Percentiles rank a stretch among this genome's conserved stretches.
phyloP scores from a whole-genome alignment of 2,113 vertebrate genomes.

The Chloropsis cyanopogon region DNA sequence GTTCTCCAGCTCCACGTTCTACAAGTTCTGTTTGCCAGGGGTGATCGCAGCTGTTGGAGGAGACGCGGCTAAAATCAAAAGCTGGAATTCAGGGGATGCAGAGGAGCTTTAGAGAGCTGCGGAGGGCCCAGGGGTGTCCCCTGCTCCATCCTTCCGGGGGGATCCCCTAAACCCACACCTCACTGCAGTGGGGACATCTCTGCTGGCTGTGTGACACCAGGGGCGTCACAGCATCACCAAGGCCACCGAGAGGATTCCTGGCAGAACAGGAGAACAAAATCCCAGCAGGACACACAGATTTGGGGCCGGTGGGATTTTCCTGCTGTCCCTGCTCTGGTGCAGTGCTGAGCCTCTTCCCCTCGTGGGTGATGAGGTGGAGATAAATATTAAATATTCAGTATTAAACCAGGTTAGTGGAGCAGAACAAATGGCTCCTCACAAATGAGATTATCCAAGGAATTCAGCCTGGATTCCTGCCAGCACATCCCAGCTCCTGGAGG shows the following conservation, averaged over 20 bases:
- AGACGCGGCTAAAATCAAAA: not conserved
- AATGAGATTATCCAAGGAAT: conserved; percentile 15
- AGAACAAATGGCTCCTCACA: conserved; percentile 24
- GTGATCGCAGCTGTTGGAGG: not conserved
- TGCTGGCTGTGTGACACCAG: not conserved
- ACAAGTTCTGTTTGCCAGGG: not conserved
- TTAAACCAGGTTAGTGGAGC: conserved; percentile 9
- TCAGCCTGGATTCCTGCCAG: not conserved
- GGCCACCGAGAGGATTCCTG: not conserved
- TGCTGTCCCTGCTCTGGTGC: not conserved
- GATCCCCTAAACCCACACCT: not conserved
- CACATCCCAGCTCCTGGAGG: not conserved
- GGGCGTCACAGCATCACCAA: accelerated
- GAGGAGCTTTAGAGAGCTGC: not conserved
- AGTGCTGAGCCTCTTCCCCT: not conserved
- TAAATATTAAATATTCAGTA: not conserved
- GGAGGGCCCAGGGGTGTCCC: not conserved
- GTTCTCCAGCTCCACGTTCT: not conserved
- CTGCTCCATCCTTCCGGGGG: not conserved
- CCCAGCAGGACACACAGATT: not conserved
- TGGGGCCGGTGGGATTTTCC: accelerated
- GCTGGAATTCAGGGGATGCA: no score
- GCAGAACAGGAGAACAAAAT: not conserved
- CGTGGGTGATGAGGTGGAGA: not conserved
- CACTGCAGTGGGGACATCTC: accelerated